Conservation (phyloP, 2,797 vertebrate genomes). For the Gymnoscopelus braueri region DNA sequence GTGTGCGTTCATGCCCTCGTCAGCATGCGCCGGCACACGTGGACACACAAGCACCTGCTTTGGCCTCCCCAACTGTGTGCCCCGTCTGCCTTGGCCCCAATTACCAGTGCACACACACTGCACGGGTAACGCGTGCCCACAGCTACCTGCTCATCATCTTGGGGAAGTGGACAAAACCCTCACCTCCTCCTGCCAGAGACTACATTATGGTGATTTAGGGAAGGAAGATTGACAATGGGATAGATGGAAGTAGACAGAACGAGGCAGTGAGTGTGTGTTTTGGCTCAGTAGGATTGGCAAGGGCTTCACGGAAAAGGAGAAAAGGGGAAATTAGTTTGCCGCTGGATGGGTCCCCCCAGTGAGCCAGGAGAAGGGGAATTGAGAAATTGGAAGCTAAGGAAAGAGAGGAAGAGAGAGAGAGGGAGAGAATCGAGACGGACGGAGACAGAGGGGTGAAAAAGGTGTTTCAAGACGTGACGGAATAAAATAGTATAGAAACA, state of each 20-base stretch:
- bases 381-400: conserved; percentile 33
- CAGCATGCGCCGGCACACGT: not conserved
- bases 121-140: too few species aligned
- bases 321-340: conserved; percentile 55
- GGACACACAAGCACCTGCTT: not conserved
- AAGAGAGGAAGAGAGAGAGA: not conserved
- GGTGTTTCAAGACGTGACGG: too few species aligned
- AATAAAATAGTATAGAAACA: too few species aligned
- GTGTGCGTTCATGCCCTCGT: not conserved
- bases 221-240: conserved; percentile 65
- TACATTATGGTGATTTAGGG: conserved; percentile 69
- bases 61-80: not conserved
- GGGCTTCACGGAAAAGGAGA: conserved; percentile 32
- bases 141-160: too few species aligned
- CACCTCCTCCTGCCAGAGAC: conserved; percentile 55
- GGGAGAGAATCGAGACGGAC: not conserved
- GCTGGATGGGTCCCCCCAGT: conserved; percentile 40
- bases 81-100: not conserved
- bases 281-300: conserved; percentile 32
- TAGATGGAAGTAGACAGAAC: conserved; percentile 29
- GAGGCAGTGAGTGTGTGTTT: not conserved
- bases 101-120: not conserved
- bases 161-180: too few species aligned
- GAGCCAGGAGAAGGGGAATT: conserved; percentile 19
- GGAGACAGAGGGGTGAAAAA: too few species aligned